A percentile compares a stretch with the other conserved stretches of the same genome.
These are phyloP conservation scores for Carcina quercana DNA, from an alignment of 2,888 invertebrate genomes.

Conservation along the genomic window DNA sequence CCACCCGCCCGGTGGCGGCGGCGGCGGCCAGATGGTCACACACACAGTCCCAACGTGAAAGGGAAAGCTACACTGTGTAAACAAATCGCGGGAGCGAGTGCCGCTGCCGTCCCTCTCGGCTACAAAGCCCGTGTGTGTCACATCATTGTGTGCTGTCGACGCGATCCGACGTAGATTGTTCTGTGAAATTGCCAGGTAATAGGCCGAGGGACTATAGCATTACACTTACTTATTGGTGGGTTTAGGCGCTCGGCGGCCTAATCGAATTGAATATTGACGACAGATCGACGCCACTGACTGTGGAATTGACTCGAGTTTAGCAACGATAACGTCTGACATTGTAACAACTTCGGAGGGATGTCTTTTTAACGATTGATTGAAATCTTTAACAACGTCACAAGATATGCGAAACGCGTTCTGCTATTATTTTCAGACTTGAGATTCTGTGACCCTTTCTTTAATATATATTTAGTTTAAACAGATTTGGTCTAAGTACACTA, in stretches of 20 bases:
- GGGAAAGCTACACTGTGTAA: slow-evolving; percentile 73
- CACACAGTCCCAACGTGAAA: slow-evolving; percentile 57
- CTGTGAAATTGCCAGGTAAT: slow-evolving; percentile 75
- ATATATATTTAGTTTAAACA: too few species aligned
- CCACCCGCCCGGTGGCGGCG: slow-evolving; percentile 31
- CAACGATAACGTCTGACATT: too few species aligned
- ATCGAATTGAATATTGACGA: slow-evolving; percentile 62
- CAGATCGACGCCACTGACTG: slow-evolving; percentile 37
- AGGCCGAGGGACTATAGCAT: slow-evolving; percentile 68
- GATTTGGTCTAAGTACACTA: too few species aligned
- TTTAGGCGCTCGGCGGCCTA: slow-evolving; percentile 59
- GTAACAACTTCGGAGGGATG: too few species aligned
- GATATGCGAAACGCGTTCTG: too few species aligned
- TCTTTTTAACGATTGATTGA: too few species aligned
- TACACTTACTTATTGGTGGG: slow-evolving; percentile 70
- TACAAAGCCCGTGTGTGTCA: slow-evolving; percentile 60
- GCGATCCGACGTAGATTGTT: slow-evolving; percentile 67
- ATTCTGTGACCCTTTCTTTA: too few species aligned
- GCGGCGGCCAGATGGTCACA: slow-evolving; percentile 63
- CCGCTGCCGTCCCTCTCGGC: slow-evolving; percentile 63
- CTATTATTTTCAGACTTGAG: too few species aligned
- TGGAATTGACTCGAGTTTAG: slow-evolving; percentile 25
- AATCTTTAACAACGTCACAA: too few species aligned
- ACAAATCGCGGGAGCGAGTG: slow-evolving; percentile 62
- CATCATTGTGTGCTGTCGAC: slow-evolving; percentile 62